A percentile compares a stretch with the other conserved stretches of the same genome.
Conservation (phyloP, 92 coral and sea anemone genomes). For the Paragorgia papillata region DNA sequence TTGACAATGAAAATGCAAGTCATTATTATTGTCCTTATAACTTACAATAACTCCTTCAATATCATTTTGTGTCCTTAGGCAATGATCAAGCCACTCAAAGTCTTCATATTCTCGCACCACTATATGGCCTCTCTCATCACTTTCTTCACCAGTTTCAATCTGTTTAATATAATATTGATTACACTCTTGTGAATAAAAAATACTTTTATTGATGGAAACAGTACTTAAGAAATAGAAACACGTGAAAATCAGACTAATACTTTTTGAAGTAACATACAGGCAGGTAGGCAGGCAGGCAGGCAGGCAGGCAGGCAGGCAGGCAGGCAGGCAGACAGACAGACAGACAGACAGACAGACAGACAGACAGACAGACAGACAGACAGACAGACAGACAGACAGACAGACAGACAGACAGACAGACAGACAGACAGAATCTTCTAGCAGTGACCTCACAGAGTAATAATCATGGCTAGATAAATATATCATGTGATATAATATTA, state of each 20-base stretch:
- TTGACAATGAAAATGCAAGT: neutral
- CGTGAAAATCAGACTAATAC: neutral
- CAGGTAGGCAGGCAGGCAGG: too few relatives aligned
- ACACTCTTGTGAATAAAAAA: too few relatives aligned
- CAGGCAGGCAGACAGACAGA: too few relatives aligned
- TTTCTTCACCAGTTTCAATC: conserved; percentile 58
- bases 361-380: conserved; percentile 36
- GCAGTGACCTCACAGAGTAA: too few relatives aligned
- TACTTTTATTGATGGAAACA: too few relatives aligned
- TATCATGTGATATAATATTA: too few relatives aligned
- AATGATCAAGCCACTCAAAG: conserved; percentile 92
- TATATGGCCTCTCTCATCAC: conserved; percentile 83
- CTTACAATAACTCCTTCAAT: conserved; percentile 92
- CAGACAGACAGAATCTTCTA: neutral
- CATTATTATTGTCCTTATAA: neutral
- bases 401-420: too few relatives aligned
- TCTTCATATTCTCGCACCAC: conserved; percentile 95
- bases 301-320: too few relatives aligned
- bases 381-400: conserved; percentile 34
- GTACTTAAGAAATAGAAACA: too few relatives aligned
- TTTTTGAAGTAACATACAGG: too few relatives aligned
- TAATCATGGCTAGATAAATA: too few relatives aligned
- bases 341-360: too few relatives aligned
- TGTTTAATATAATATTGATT: conserved; percentile 4
- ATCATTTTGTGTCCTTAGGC: conserved; percentile 81